A percentile compares a stretch with the other conserved stretches of the same genome.
phyloP scores from a whole-genome alignment of 2,113 vertebrate species.

The Siniperca chuatsi region DNA sequence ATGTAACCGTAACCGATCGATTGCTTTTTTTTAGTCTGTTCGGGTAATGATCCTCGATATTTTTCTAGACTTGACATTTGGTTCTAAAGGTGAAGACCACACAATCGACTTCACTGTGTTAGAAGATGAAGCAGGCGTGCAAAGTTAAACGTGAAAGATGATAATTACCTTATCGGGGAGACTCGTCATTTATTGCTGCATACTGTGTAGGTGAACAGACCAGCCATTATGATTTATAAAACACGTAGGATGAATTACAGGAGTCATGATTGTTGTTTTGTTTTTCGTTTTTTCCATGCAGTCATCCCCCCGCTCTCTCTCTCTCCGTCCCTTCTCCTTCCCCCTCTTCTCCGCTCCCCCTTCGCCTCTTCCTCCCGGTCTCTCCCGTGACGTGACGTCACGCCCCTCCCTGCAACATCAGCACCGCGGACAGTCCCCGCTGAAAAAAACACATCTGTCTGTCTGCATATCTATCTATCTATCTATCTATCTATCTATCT shows the following conservation, averaged over 20 bases:
- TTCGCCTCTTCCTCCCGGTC: conserved; percentile 63
- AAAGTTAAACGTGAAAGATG: conserved; percentile 71
- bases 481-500: too few species aligned
- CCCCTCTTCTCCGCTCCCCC: conserved; percentile 55
- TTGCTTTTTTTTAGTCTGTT: background rate
- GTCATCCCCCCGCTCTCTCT: conserved; percentile 71
- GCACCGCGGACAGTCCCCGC: conserved; percentile 46
- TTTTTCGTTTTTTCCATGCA: conserved; percentile 73
- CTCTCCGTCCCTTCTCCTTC: conserved; percentile 29
- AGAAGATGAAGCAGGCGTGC: conserved; percentile 71
- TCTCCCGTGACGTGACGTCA: conserved; percentile 82
- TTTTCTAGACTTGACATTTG: conserved; percentile 38
- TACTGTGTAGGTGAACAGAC: conserved; percentile 53
- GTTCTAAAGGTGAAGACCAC: conserved; percentile 50
- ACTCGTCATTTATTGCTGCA: conserved; percentile 80
- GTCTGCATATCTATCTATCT: background rate
- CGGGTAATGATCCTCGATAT: background rate
- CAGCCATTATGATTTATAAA: conserved; percentile 53
- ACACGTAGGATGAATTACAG: conserved; percentile 50
- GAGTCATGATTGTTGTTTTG: conserved; percentile 64
- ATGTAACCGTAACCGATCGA: background rate
- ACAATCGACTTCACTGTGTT: conserved; percentile 46
- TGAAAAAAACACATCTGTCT: conserved; percentile 9
- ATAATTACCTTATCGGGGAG: conserved; percentile 82
- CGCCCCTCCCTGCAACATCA: conserved; percentile 84